Base-by-base conservation (phyloP, 2,797 vertebrate genomes). In the Nannoperca australis region DNA sequence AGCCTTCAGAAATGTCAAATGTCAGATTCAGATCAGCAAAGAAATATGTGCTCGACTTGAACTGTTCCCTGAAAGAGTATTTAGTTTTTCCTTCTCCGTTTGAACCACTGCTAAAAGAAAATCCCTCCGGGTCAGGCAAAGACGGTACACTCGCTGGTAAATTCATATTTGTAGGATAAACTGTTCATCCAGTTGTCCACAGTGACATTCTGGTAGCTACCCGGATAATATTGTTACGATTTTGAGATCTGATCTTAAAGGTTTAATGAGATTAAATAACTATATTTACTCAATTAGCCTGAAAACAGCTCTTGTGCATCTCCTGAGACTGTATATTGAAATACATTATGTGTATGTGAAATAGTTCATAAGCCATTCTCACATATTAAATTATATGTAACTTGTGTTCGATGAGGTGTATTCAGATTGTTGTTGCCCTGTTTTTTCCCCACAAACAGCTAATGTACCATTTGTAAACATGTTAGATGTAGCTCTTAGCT, bases 1-100 rank as follows among this genome's bases (percentile, higher is more conserved):
- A 70, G 79, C 45, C 73, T 79, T 85, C 50, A 77, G 50, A 85
- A 79, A 85, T 81, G 70, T 83, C 70, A 88, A 66, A 85, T 75
- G 62, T 81, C 85, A 77, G 66, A 54, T 79, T 77, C 11, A 38
- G 53, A 58, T 69, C 51, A 63, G 51, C 4, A 17, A 34, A 36
- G 67, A 63, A 78, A 71, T 65, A 2, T 58, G 22, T 64, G 27
- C 36, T 56, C 1, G 20, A 61, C 40, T 49, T 32, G 45, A 59
- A 53, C 36, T 24, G 30, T 40, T 55, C 9, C 7, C 2, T 64
- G 7, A 56, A 53, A 61, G 15, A 45, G 53, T 38, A 14, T 55
- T 73, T 56, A 24, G 20, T 27, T 69, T 65, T 62, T 32, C 40
- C 12, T 8, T 58, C 11, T 54, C 13, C 12, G 0, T 44, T 73